A percentile compares a stretch with the other conserved stretches of the same genome.
Conservation (phyloP, 2,113 vertebrate species). For the Proterorhinus semilunaris region DNA sequence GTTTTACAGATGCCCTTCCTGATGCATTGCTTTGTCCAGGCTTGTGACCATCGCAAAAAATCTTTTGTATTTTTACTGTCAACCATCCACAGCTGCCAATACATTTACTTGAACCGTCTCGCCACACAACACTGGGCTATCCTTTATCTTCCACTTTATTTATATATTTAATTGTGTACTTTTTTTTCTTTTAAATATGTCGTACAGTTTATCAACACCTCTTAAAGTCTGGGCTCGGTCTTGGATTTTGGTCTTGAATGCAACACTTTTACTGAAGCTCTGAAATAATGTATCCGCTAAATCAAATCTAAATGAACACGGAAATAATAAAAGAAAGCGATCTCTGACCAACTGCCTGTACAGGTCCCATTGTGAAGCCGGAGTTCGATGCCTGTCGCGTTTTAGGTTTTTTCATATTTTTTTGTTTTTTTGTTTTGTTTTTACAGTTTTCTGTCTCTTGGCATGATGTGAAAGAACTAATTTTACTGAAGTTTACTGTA, state of each 20-base stretch:
- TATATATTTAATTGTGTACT: not conserved
- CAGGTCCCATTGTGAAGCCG: conserved; percentile 12
- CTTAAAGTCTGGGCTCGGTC: too few relatives aligned
- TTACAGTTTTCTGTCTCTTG: conserved; percentile 26
- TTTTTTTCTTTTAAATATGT: too few relatives aligned
- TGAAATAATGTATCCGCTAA: not conserved
- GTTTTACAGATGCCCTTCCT: too few relatives aligned
- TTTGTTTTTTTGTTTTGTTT: conserved; percentile 1
- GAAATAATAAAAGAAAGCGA: not conserved
- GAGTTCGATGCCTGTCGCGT: conserved; percentile 27
- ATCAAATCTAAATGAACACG: not conserved
- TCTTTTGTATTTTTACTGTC: too few relatives aligned
- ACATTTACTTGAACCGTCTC: too few relatives aligned
- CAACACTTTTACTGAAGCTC: not conserved
- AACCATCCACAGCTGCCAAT: not conserved
- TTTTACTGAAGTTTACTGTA: conserved; percentile 22
- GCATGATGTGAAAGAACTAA: conserved; percentile 37
- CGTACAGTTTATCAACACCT: too few relatives aligned
- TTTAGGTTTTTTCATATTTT: conserved; percentile 25
- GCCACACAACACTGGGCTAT: not conserved
- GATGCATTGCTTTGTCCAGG: too few relatives aligned
- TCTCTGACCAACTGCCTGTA: conserved; percentile 6
- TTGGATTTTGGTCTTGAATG: not conserved
- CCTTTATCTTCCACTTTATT: not conserved
- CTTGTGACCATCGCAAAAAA: too few relatives aligned